Percentiles rank a stretch among this genome's conserved stretches.
Conservation (phyloP, 2,113 vertebrate species). For the Cervus canadensis region DNA sequence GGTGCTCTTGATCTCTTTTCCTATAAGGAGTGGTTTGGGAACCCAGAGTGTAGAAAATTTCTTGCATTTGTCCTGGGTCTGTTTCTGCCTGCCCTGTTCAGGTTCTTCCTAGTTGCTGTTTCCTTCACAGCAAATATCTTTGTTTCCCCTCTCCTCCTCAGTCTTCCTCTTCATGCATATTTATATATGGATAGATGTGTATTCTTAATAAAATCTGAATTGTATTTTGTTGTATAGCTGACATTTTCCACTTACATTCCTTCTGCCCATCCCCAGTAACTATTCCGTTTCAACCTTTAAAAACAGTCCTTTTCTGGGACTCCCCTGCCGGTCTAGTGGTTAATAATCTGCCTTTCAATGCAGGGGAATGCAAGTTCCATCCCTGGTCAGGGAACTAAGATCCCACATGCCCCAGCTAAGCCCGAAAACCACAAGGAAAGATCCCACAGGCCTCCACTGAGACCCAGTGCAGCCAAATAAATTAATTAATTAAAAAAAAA, state of each 20-base stretch:
- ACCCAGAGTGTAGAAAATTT: background rate
- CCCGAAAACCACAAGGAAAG: background rate
- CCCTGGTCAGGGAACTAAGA: background rate
- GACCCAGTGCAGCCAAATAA: background rate
- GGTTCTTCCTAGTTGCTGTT: background rate
- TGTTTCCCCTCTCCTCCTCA: background rate
- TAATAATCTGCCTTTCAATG: background rate
- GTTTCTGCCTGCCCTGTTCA: background rate
- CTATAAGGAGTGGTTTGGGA: background rate
- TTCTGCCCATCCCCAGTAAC: background rate
- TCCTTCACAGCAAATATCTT: background rate
- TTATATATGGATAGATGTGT: background rate
- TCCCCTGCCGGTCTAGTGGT: background rate
- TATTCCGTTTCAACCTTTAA: background rate
- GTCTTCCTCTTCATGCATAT: background rate
- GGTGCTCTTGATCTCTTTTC: background rate
- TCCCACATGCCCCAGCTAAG: background rate
- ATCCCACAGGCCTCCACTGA: background rate
- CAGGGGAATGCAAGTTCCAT: background rate
- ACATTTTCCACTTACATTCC: background rate
- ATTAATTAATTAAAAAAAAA: background rate
- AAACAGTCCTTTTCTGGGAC: background rate
- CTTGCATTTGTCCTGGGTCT: background rate
- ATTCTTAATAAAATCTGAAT: background rate
- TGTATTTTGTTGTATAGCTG: background rate